Base-by-base conservation (phyloP, 2,113 vertebrate genomes). In the Furnarius figulus region DNA sequence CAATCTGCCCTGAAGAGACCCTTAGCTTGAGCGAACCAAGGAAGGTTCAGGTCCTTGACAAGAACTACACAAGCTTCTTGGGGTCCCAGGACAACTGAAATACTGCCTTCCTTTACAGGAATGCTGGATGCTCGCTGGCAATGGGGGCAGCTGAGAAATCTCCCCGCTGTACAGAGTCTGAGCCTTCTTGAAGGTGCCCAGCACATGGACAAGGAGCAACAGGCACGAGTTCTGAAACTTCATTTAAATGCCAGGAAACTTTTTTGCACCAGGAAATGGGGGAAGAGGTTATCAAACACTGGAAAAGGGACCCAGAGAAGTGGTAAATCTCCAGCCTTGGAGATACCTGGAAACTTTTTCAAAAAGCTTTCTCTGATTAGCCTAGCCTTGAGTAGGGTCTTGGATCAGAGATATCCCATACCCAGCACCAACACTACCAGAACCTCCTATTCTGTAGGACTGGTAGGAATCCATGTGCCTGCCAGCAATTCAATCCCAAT, bases 241-340 rank as follows among this genome's bases (percentile, higher is more conserved):
- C 46, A 53, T 3, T 33, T 24, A 75, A 74, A 71, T 13, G 9
- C 18, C 74, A 67, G 30, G 28, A 91, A 82, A 75, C 14, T 10
- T 15, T 75, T 63, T 35, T 71, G 62, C 50, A 78, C 49, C 2
- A 2, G 9, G 5, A 10, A 3, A 0, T 20, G 3, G 5, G 6
- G 35, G 2, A 47, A 81, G n/a, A 79, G 5, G 14, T 19, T 39
- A 21, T 56, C 63, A 68, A 76, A 70, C 40, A 52, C 27, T 27
- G 14, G 25, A 87, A 62, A 0, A 3, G 18, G 21, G 9, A 73
- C 50, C 7, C 46, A 74, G n/a, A 58, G 24, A 74, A n/a, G 20
- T 31, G 17, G 39, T 52, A 14, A 84, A 37, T 58, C 55, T 66
- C 81, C 42, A 53, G 37, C 46, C 46, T 47, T 87, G 40, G 24